These are phyloP conservation scores for Callimorpha dominula DNA, from an alignment of 2,888 invertebrate genomes.

Conservation along the genomic window DNA sequence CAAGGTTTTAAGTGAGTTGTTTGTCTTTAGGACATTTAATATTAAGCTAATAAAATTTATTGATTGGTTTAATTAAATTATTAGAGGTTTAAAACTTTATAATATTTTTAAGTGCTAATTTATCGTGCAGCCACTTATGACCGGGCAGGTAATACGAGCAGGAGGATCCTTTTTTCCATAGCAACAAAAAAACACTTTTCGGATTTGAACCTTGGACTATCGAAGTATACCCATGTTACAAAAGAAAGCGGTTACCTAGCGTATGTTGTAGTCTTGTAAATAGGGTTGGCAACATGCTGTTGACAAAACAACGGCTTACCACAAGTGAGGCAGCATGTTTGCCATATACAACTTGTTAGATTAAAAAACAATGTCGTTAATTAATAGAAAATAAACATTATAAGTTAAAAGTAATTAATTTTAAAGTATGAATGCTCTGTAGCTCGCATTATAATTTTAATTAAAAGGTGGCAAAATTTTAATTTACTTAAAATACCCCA, in stretches of 20 bases:
- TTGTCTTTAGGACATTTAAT: background rate
- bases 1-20: background rate
- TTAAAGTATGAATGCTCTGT: background rate
- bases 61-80: too few species aligned
- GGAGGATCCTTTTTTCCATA: too few species aligned
- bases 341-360: background rate
- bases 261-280: background rate
- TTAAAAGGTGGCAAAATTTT: background rate
- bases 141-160: too few species aligned
- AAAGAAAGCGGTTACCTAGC: background rate
- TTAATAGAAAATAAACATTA: background rate
- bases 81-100: too few species aligned
- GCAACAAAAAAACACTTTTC: background rate
- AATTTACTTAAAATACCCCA: background rate
- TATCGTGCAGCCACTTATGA: too few species aligned
- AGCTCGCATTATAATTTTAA: background rate
- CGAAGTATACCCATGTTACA: too few species aligned
- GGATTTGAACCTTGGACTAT: background rate
- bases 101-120: too few species aligned
- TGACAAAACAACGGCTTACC: too few species aligned
- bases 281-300: background rate
- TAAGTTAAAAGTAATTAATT: background rate
- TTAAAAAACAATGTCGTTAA: background rate
- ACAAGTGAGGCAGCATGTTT: too few species aligned
- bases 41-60: too few species aligned